Conservation (phyloP, 2,888 invertebrate species). For the Fabriciana adippe region DNA sequence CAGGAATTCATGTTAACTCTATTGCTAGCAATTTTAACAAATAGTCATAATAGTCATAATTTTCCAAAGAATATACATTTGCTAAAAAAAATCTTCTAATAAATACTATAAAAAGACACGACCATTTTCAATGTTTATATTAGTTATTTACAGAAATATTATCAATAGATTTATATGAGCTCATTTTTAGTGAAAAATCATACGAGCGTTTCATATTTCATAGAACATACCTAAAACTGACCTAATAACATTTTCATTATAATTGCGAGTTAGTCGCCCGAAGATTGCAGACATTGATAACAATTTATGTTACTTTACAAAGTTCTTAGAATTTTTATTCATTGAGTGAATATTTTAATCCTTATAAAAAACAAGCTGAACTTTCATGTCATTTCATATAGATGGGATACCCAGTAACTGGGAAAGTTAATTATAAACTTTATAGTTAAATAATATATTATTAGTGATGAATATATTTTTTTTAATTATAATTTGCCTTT, state of each 20-base stretch:
- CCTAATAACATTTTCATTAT: conserved; percentile 48
- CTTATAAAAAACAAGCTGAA: not conserved
- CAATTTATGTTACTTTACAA: conserved; percentile 41
- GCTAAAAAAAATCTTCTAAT: too few species aligned
- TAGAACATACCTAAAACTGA: conserved; percentile 40
- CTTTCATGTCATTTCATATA: not conserved
- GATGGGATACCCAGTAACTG: too few species aligned
- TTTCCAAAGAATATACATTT: not conserved
- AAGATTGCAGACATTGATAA: conserved; percentile 67
- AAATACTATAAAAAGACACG: not conserved
- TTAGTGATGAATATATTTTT: too few species aligned
- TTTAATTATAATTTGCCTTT: too few species aligned
- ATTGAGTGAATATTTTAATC: conserved; percentile 26
- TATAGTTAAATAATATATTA: too few species aligned
- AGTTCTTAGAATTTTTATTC: conserved; percentile 58
- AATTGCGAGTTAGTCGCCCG: conserved; percentile 50
- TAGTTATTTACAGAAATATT: not conserved
- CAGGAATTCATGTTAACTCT: too few species aligned
- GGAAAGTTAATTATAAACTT: too few species aligned
- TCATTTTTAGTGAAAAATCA: conserved; percentile 25
- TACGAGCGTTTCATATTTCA: conserved; percentile 31
- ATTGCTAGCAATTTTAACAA: too few species aligned
- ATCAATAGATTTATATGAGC: conserved; percentile 7
- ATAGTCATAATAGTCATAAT: not conserved
- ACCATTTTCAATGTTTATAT: conserved; percentile 10